Base-by-base conservation (phyloP, 2,113 vertebrate species). In the Eonycteris spelaea region DNA sequence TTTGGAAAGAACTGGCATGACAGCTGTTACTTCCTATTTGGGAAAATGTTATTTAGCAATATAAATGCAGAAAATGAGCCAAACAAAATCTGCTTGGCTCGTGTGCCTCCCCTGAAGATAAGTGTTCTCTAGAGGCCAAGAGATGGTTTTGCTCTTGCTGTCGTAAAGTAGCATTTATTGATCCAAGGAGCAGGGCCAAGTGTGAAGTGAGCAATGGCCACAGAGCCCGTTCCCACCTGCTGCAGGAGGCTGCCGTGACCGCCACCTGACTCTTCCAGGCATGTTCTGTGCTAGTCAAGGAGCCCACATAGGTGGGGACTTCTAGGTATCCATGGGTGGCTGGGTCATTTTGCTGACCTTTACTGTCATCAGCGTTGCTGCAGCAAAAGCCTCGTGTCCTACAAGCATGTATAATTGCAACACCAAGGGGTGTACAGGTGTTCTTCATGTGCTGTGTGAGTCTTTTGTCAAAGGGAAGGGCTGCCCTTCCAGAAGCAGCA, bases 1-100 rank as follows among this genome's bases (percentile, higher is more conserved):
- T 86, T 45, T 75, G 77, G 59, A 51, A 59, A 92, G 92, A 68
- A 16, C 61, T 48, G 38, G 21, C 19, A 38, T 33, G 65, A 24
- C 1, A 0, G 30, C 48, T 38, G 3, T 77, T 24, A 40, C 35
- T 75, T n/a, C 35, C 59, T 73, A 22, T n/a, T 70, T 70, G 19
- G 90, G 65, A 95, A 93, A 97, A 71, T 59, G 43, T 7, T 68
- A 73, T n/a, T 75, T 93, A 65, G 48, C 86, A 74, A 68, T 82
- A 43, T 7, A 35, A 35, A 80, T 22, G 30, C 5, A 78, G 70
- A 89, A 73, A 95, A 94, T 53, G 40, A 86, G 53, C n/a, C 51
- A 86, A 89, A 40, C 30, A 9, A 55, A 95, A 59, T 30, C 79
- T 74, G 74, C 78, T 90, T 30, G 40, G 80, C 55, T 79, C 43